Evolutionary conservation across 2,888 invertebrate species (phyloP).

Genomic region (Pollenia labialis): DNA sequence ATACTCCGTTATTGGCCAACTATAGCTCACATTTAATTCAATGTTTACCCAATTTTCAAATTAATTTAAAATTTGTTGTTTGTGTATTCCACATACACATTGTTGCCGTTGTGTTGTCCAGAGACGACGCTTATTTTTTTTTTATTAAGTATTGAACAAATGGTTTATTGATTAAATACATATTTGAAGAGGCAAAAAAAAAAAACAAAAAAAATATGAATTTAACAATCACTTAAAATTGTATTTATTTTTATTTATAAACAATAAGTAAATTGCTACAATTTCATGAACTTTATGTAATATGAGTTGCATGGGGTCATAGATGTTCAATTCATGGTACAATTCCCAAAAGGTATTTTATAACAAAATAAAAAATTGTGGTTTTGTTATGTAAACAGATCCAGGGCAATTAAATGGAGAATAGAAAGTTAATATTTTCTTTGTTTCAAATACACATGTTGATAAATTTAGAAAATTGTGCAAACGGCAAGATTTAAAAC

Average conservation of each 20-base stretch:
- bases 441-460: no score
- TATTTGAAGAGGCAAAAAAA: not conserved
- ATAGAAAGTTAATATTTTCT: no score
- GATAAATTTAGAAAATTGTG: no score
- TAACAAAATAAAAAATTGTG: slow-evolving; percentile 6
- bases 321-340: not conserved
- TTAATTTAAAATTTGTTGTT: no score
- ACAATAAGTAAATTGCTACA: slow-evolving; percentile 12
- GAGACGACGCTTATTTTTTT: not conserved
- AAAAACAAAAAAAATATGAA: not conserved
- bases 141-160: slow-evolving; percentile 4
- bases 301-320: not conserved
- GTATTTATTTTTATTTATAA: slow-evolving; percentile 2
- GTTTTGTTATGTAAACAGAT: not conserved
- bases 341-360: slow-evolving; percentile 5
- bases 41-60: no score
- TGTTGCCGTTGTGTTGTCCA: no score
- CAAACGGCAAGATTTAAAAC: no score
- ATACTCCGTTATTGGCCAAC: no score
- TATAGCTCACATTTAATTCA: no score
- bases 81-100: no score
- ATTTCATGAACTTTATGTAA: slow-evolving; percentile 8
- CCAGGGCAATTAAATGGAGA: not conserved
- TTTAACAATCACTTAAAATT: not conserved
- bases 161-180: not conserved